Evolutionary conservation across 2,888 invertebrate genomes (phyloP), one percentile per base, ranked within the genome.

Genomic region (Cheilosia vulpina): DNA sequence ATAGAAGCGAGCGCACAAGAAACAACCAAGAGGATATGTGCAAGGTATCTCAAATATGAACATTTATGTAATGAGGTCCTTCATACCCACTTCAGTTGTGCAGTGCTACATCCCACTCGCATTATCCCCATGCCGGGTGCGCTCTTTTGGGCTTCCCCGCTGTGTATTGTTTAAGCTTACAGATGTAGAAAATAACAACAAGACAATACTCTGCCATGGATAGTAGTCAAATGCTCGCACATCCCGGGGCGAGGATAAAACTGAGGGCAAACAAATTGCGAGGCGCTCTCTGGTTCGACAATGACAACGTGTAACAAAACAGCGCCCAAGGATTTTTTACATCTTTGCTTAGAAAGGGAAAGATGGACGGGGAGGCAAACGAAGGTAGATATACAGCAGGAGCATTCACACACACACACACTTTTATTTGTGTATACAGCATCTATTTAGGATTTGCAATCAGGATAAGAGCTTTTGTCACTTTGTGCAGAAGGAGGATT

Each of bases 391-490:
- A 57, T 31, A 27, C 47, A 57, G 47, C 34, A 63, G 68, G 50
- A 24, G 9, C 43, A 68, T n/a, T 27, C 9, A 38, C 9, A 24
- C 62, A 41, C 31, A n/a, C n/a, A 57, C 6, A 7, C 15, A 38
- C 1, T 19, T 27, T 17, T 31, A 41, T 15, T 21, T 58, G 58
- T 9, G 27, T 19, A 0, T 69, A 66, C 66, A 15, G 17, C 55
- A 63, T 73, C 71, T 72, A 78, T 78, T 78, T 69, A 82, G 81
- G 78, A 87, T 87, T 87, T 87, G 87, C 87, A 87, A 82, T 87
- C 87, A 78, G 77, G 82, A 87, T 87, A 87, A 87, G 87, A 87
- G 87, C 87, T 87, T 87, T 87, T 87, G 87, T 87, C 82, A 87
- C 87, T 87, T 82, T 87, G 78, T 78, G 87, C 77, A 82, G 72